A percentile compares a stretch with the other conserved stretches of the same genome.
These are phyloP conservation scores for Aeoliscus strigatus DNA, from an alignment of 2,797 vertebrate species.

Conservation along the genomic window DNA sequence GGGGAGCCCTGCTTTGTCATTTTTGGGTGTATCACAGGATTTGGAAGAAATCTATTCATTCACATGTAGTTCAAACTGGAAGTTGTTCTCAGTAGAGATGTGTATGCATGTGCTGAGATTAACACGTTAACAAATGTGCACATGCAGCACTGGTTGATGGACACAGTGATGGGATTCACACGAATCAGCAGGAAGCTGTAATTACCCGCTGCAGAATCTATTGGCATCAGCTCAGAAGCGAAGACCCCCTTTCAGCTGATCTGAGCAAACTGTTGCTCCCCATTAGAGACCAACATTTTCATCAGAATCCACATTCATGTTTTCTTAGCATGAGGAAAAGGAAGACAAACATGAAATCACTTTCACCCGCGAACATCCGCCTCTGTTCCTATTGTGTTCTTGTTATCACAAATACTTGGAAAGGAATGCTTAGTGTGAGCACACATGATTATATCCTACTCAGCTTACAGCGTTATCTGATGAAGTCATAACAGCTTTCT, in stretches of 20 bases:
- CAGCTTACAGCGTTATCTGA: conserved; percentile 41
- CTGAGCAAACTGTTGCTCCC: conserved; percentile 54
- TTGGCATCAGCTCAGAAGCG: conserved; percentile 32
- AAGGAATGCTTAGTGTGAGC: conserved; percentile 37
- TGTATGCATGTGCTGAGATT: too few species aligned
- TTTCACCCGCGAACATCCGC: conserved; percentile 41
- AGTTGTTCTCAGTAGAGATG: too few species aligned
- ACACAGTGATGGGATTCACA: conserved; percentile 55
- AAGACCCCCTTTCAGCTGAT: conserved; percentile 51
- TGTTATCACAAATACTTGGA: conserved; percentile 35
- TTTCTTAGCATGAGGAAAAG: conserved; percentile 56
- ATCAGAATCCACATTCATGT: conserved; percentile 31
- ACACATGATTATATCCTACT: conserved; percentile 50
- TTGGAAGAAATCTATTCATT: conserved; percentile 24
- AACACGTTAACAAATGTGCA: conserved; percentile 21
- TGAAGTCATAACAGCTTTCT: conserved; percentile 25
- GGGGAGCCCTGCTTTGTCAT: conserved; percentile 49
- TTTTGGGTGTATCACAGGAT: conserved; percentile 41
- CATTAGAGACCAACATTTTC: conserved; percentile 34
- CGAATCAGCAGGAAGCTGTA: conserved; percentile 66
- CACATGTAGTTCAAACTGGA: too few species aligned
- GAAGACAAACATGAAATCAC: conserved; percentile 55
- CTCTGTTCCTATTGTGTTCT: conserved; percentile 49
- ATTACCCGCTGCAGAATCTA: conserved; percentile 51
- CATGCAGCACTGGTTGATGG: conserved; percentile 40